Evolutionary conservation across 2,888 invertebrate genomes (phyloP), one percentile per base, ranked within the genome.

Genomic region (Sarcophaga subvicina): DNA sequence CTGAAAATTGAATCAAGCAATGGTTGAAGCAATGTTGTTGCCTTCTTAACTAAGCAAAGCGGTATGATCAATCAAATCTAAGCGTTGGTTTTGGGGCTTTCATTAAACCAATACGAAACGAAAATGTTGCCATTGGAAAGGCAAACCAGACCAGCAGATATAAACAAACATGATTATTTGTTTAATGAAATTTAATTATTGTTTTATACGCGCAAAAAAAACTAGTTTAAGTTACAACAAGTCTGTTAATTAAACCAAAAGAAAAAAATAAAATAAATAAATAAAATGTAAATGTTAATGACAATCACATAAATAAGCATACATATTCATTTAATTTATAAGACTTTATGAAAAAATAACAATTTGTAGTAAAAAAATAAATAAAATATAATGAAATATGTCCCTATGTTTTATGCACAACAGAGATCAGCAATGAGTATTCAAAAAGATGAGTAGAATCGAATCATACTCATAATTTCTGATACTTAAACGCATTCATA

Each of bases 1-100:
- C 49, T 49, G 76, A 69, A 77, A 75, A 63, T 72, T 49, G 11
- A 14, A 4, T 49, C 0, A 49, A 80, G 77, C 85, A 85, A 85
- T 82, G 85, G 87, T 83, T 73, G 6, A 37, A 37, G 6, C 37
- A 37, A 37, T 37, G 37, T 27, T 27, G 37, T 37, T 37, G 37
- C 6, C 6, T 77, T 69, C 75, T 79, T 85, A 85, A 73, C 82
- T 80, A 72, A 75, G 77, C 66, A 69, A 63, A 82, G 85, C 85
- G 85, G 85, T 78, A 77, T 67, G 84, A 87, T 84, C 87, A 87
- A 87, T 87, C 87, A 87, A 84, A 79, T 69, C 45, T 66, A n/a
- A 37, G 62, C 37, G 85, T 73, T 5, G 47, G 69, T 77, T 76
- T 67, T 73, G 49, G 60, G 64, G 27, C 76, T 66, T 62, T 17